Evolutionary conservation across 1,140 invertebrate genomes (phyloP).

Genomic region (Capitella teleta): DNA sequence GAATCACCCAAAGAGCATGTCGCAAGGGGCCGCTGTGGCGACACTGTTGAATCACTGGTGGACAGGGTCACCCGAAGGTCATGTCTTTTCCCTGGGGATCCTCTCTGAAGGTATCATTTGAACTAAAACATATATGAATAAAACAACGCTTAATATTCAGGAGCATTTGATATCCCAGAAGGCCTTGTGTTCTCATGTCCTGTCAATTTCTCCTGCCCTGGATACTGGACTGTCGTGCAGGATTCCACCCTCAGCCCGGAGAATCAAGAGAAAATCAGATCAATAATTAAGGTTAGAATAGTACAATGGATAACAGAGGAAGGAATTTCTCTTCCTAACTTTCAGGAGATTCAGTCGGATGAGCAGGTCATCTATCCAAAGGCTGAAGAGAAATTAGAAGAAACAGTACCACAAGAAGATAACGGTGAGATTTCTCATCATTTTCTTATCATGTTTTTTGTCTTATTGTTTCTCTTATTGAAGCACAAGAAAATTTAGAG

Average conservation of each 20-base stretch:
- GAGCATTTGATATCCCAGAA: constrained; percentile 36
- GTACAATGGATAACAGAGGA: no score
- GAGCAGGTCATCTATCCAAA: no score
- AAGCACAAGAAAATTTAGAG: no score
- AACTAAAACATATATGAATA: background rate
- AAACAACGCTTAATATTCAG: no score
- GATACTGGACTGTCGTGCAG: constrained; percentile 32
- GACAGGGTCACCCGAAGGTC: constrained; percentile 14
- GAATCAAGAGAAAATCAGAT: constrained; percentile 23
- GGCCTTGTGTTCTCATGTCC: constrained; percentile 35
- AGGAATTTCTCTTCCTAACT: no score
- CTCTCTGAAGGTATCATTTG: constrained; percentile 26
- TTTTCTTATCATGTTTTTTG: no score
- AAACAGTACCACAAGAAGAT: no score
- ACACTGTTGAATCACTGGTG: constrained; percentile 30
- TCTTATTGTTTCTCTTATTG: no score
- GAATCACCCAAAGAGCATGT: constrained; percentile 16
- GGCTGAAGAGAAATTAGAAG: no score
- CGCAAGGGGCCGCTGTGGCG: constrained; percentile 21
- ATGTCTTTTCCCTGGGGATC: constrained; percentile 2
- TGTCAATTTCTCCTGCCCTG: constrained; percentile 27
- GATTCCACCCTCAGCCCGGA: constrained; percentile 29
- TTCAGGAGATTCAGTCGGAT: no score
- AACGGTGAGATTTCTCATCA: no score
- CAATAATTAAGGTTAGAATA: no score